Percentiles rank a stretch among this genome's conserved stretches.
phyloP scores from a whole-genome alignment of 2,113 vertebrate genomes.

The Alligator mississippiensis region DNA sequence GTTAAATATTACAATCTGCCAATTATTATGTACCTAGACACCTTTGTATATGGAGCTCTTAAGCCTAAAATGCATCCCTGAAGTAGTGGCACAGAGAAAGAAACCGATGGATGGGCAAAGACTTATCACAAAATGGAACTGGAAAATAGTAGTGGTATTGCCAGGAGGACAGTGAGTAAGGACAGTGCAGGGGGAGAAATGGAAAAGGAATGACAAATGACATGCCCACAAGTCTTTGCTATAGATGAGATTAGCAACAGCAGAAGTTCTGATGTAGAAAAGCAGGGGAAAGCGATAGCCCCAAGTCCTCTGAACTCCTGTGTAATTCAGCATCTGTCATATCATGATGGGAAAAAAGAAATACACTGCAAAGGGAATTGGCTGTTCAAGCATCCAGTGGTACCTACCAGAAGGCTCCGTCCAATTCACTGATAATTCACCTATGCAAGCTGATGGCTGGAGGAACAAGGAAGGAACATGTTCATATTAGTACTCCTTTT shows the following conservation, averaged over 20 bases:
- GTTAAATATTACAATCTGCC: background rate
- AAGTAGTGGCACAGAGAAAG: background rate
- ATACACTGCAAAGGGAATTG: accelerated
- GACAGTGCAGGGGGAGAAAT: background rate
- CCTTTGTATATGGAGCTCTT: background rate
- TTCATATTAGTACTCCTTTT: background rate
- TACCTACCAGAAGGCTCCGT: background rate
- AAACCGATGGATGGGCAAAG: background rate
- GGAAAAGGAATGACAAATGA: background rate
- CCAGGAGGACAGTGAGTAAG: background rate
- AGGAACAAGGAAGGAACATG: background rate
- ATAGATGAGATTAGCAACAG: background rate
- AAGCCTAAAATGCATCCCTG: background rate
- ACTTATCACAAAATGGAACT: background rate
- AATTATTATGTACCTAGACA: background rate
- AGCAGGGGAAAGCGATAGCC: background rate
- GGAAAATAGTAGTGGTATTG: background rate
- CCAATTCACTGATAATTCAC: no score
- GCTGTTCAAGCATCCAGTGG: background rate
- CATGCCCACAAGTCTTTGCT: accelerated
- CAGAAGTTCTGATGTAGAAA: background rate
- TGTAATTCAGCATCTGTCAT: background rate
- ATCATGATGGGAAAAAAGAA: background rate
- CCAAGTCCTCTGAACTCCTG: background rate
- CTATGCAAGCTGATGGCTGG: no score